Evolutionary conservation across 2,888 invertebrate species (phyloP).

Genomic region (Xylocampa areola): DNA sequence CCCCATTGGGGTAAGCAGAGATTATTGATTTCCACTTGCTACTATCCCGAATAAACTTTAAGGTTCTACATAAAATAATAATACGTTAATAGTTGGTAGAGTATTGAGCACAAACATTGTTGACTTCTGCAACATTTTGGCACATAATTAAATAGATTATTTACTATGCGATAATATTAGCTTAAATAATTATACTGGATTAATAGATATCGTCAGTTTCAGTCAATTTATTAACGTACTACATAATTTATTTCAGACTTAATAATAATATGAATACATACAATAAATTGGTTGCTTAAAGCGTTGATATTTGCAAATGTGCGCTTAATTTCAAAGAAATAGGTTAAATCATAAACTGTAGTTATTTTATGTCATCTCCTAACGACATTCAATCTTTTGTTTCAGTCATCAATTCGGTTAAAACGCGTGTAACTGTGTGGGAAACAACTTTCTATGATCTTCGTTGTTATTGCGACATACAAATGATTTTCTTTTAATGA

Average conservation of each 20-base stretch:
- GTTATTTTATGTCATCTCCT: conserved; percentile 21
- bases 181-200: conserved; percentile 30
- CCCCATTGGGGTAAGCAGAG: too few relatives aligned
- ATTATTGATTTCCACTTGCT: too few relatives aligned
- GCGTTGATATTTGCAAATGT: conserved; percentile 28
- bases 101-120: not conserved
- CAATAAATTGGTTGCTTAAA: conserved; percentile 23
- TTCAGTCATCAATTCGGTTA: conserved; percentile 40
- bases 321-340: conserved; percentile 36
- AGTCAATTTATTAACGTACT: conserved; percentile 40
- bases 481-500: conserved; percentile 15
- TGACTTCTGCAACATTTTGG: conserved; percentile 9
- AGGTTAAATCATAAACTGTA: conserved; percentile 15
- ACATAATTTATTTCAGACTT: conserved; percentile 41
- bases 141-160: not conserved
- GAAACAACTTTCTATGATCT: conserved; percentile 39
- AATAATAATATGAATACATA: conserved; percentile 46
- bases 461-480: conserved; percentile 28
- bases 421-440: conserved; percentile 37
- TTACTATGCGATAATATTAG: conserved; percentile 22
- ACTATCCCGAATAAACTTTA: too few relatives aligned
- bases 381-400: conserved; percentile 36
- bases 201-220: conserved; percentile 39
- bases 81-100: not conserved
- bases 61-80: too few relatives aligned